Evolutionary conservation across 2,113 vertebrate genomes (phyloP).

Genomic region (Sinocyclocheilus anophthalmus): DNA sequence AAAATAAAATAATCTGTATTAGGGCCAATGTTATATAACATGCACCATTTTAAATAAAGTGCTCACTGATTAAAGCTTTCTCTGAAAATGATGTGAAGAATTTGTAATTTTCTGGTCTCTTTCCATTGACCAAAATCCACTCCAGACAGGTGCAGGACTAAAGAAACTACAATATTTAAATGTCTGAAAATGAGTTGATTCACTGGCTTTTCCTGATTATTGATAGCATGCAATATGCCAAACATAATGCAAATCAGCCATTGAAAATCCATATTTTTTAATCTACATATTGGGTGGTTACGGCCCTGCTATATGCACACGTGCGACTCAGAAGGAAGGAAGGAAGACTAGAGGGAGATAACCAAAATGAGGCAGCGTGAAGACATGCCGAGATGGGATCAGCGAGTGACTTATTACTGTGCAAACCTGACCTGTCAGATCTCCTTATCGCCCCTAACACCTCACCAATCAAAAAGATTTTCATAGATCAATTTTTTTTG

Average conservation of each 20-base stretch:
- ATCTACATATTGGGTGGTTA: neutral
- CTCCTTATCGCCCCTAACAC: constrained; percentile 15
- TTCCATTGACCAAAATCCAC: neutral
- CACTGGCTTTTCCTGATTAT: neutral
- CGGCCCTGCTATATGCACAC: neutral
- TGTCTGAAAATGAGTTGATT: neutral
- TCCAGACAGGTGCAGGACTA: neutral
- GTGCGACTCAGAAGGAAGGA: neutral
- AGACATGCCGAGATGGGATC: constrained; percentile 24
- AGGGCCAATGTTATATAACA: neutral
- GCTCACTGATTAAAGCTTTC: neutral
- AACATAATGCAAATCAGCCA: neutral
- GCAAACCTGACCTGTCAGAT: constrained; percentile 12
- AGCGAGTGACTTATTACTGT: neutral
- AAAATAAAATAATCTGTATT: neutral
- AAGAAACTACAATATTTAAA: neutral
- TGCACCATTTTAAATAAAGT: neutral
- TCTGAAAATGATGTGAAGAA: neutral
- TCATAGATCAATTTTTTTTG: constrained; percentile 17
- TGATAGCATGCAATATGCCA: neutral
- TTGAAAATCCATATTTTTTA: neutral
- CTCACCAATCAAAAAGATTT: constrained; percentile 42
- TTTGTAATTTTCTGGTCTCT: neutral
- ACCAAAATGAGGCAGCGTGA: neutral
- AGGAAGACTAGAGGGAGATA: neutral